Evolutionary conservation across 1,140 invertebrate genomes (phyloP).

Genomic region (Cherax quadricarinatus): DNA sequence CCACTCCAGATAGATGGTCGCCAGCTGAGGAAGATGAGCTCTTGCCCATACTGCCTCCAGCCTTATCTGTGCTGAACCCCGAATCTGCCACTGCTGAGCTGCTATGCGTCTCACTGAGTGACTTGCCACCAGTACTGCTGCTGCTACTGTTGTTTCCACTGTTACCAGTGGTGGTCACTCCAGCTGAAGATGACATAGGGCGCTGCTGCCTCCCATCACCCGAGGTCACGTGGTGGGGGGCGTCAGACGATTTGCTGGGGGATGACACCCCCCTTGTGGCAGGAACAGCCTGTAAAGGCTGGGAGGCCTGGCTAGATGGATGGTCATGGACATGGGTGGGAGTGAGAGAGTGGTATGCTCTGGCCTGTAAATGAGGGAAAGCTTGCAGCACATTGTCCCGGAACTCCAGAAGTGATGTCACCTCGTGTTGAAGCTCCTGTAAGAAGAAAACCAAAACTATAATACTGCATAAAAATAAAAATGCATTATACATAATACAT

Average conservation of each 20-base stretch:
- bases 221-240: slow-evolving; percentile 46
- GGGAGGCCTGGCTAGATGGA: slow-evolving; percentile 76
- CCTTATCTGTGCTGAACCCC: slow-evolving; percentile 70
- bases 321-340: slow-evolving; percentile 75
- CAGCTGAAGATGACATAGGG: slow-evolving; percentile 11
- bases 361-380: slow-evolving; percentile 87
- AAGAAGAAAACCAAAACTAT: slow-evolving; percentile 21
- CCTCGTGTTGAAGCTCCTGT: slow-evolving; percentile 92
- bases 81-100: slow-evolving; percentile 65
- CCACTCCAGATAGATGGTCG: slow-evolving; percentile 78
- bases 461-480: not conserved
- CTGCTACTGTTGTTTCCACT: slow-evolving; percentile 53
- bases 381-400: slow-evolving; percentile 93
- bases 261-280: slow-evolving; percentile 28
- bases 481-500: not conserved
- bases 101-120: slow-evolving; percentile 65
- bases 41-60: slow-evolving; percentile 68
- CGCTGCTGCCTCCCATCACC: slow-evolving; percentile 49
- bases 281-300: slow-evolving; percentile 71
- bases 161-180: slow-evolving; percentile 82
- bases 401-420: slow-evolving; percentile 91
- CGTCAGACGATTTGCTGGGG: slow-evolving; percentile 39
- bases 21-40: slow-evolving; percentile 73
- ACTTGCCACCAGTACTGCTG: slow-evolving; percentile 60
- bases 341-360: slow-evolving; percentile 65